Base-by-base conservation (phyloP, 2,113 vertebrate species). In the Upupa epops region DNA sequence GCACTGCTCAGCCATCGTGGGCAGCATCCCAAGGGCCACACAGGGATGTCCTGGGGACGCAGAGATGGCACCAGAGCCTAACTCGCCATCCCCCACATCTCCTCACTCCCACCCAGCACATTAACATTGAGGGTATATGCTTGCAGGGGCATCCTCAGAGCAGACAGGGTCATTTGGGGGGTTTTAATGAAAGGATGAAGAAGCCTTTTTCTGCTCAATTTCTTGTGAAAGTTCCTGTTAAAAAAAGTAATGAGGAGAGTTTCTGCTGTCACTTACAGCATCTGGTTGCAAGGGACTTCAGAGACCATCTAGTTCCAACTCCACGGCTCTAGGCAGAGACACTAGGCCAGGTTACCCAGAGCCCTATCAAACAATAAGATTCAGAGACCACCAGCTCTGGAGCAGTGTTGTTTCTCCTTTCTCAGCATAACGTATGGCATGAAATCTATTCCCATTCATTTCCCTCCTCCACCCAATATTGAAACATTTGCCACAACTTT, bases 361-460 rank as follows among this genome's bases (percentile, higher is more conserved):
- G n/a, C n/a, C n/a, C n/a, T n/a, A n/a, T 48, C 36, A 74, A 85
- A 55, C 29, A 20, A 48, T 59, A 86, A 32, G 32, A 12, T 51
- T 81, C 69, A 36, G 60, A 65, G 49, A 6, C 21, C 37, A 5
- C 28, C 64, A 58, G 42, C 83, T 58, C 70, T 88, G 64, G 56
- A 49, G 76, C 60, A 69, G 80, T 6, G 75, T 5, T 52, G 22
- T 71, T 83, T 89, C 84, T 88, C 55, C 72, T 95, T 61, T 54
- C 36, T 52, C 2, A 17, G 86, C 10, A 77, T 4, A 37, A 32
- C 0, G n/a, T n/a, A n/a, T n/a, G 1, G 22, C 2, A 5, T 26
- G 17, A 66, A 71, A 48, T 9, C 19, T 73, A 37, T 52, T 34
- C 32, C 5, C 5, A 0, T 90, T 80, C 61, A 46, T 74, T 71